phyloP scores from a whole-genome alignment of 2,113 vertebrate species.

The Salminus brasiliensis region DNA sequence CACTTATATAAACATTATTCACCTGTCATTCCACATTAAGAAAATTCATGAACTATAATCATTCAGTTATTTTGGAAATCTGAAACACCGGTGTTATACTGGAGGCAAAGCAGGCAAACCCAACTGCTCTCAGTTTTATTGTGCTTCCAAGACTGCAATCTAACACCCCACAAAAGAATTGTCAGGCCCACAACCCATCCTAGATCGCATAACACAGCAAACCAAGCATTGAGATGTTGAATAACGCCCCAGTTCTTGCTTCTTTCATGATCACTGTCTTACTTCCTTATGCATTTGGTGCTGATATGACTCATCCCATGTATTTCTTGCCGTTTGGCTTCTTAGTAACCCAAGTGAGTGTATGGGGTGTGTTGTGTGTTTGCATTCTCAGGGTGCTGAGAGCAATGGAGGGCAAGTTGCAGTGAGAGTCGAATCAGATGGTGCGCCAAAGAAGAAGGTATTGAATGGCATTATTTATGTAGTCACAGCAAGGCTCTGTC shows the following conservation, averaged over 20 bases:
- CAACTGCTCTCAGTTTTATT: not conserved
- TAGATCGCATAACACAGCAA: not conserved
- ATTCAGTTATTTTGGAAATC: no score
- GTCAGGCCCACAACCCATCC: not conserved
- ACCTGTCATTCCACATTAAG: no score
- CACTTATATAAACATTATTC: no score
- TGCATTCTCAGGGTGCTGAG: conserved; percentile 12
- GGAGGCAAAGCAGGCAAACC: conserved; percentile 17
- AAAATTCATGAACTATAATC: no score
- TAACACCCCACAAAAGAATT: not conserved
- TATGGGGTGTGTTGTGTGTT: not conserved
- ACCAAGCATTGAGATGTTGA: not conserved
- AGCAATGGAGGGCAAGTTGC: not conserved
- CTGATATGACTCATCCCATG: not conserved
- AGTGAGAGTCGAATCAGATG: no score
- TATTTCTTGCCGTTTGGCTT: not conserved
- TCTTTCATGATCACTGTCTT: not conserved
- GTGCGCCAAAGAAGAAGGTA: not conserved
- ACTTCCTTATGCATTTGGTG: not conserved
- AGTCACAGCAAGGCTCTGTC: not conserved
- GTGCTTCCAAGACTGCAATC: not conserved
- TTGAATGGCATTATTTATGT: not conserved
- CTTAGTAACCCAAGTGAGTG: conserved; percentile 15
- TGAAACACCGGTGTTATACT: not conserved
- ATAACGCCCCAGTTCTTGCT: not conserved